phyloP scores from a whole-genome alignment of 2,113 vertebrate species.

The Ciconia stormi region DNA sequence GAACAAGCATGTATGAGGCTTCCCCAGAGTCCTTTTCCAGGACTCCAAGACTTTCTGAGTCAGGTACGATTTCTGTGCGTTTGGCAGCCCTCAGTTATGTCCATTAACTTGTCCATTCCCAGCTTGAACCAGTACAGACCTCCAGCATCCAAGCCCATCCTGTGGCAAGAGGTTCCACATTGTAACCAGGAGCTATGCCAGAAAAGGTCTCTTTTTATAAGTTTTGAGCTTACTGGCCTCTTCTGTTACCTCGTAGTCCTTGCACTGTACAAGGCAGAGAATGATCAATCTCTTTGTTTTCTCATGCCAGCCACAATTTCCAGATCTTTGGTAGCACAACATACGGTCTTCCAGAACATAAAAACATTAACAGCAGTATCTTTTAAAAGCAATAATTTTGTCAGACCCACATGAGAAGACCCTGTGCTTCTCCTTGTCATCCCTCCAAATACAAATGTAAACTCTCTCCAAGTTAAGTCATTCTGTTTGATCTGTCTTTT shows the following conservation, averaged over 20 bases:
- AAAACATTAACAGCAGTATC: not conserved
- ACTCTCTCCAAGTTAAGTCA: not conserved
- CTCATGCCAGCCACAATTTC: not conserved
- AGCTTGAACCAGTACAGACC: not conserved
- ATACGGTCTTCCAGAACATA: not conserved
- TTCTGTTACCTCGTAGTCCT: not conserved
- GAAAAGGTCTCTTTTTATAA: not conserved
- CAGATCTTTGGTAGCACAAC: not conserved
- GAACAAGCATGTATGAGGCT: not conserved
- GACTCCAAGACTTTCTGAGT: not conserved
- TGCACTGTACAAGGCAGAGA: not conserved
- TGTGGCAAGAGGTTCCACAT: not conserved
- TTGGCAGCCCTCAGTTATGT: not conserved
- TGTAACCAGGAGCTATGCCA: not conserved
- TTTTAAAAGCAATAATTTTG: not conserved
- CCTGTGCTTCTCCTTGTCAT: not conserved
- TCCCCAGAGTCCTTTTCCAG: not conserved
- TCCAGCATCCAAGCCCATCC: not conserved
- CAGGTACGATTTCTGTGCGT: not conserved
- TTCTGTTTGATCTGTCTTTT: not conserved
- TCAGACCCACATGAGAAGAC: not conserved
- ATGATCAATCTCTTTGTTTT: not conserved
- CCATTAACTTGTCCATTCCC: not conserved
- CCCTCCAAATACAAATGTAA: not conserved
- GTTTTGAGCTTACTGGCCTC: not conserved